Conservation (phyloP, 2,797 vertebrate species). For the Lepus townsendii region DNA sequence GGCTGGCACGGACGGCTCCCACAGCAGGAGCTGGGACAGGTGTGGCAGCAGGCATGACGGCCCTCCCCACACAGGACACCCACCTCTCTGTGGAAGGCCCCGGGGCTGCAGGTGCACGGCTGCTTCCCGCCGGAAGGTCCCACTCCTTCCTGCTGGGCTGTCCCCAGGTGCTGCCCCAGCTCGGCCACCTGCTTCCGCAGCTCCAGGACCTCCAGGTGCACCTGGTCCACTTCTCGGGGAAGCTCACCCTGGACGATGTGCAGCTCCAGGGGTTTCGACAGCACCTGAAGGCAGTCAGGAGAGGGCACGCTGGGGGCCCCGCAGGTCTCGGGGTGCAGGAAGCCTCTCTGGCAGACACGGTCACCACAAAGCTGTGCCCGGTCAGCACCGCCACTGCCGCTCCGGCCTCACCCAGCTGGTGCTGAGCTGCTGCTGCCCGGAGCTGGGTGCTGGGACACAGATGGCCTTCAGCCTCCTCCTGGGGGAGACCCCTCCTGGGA, state of each 20-base stretch:
- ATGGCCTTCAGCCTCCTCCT: no score
- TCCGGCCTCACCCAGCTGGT: no score
- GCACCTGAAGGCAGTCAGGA: conserved; percentile 70
- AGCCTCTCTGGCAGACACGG: no score
- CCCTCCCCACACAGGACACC: background rate
- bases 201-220: conserved; percentile 82
- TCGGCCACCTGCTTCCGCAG: conserved; percentile 84
- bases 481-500: no score
- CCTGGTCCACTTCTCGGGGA: conserved; percentile 82
- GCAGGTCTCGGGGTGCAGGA: no score
- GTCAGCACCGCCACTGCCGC: no score
- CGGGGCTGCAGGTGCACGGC: conserved; percentile 72
- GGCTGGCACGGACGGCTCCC: no score
- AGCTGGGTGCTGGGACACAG: no score
- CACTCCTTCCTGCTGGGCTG: conserved; percentile 75
- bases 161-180: conserved; percentile 83
- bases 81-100: conserved; percentile 86
- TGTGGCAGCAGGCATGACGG: no score
- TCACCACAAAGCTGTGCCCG: no score
- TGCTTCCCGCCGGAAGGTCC: conserved; percentile 81
- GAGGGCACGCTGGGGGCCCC: no score
- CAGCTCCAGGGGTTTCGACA: conserved; percentile 82
- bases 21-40: background rate
- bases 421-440: no score
- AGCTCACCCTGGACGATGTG: conserved; percentile 79